Evolutionary conservation across 2,113 vertebrate species (phyloP), one percentile per base, ranked within the genome.

Genomic region (Amia ocellicauda): DNA sequence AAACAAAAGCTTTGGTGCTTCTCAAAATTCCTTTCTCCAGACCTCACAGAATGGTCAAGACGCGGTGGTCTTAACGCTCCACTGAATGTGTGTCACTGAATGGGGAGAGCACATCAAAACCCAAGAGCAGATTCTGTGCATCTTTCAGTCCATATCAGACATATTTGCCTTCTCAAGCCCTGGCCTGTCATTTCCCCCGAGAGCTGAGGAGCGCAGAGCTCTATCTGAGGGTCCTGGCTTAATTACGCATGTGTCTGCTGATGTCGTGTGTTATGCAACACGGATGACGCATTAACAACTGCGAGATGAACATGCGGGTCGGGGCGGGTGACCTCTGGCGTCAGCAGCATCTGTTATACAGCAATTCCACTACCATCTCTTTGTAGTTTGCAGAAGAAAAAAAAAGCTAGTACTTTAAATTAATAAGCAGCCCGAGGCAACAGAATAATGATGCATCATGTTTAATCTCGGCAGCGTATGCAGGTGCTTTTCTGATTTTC

Each of bases 401-500:
- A n/a, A n/a, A n/a, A n/a, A n/a, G n/a, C 51, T 27, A 2, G 53
- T 55, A 29, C 53, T n/a, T 28, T 55, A 1, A 22, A 28, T 3
- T 55, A 27, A 2, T 16, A 27, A 55, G 9, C 7, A 23, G 51
- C 26, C 26, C 54, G 3, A 17, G 54, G 54, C n/a, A 28, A 27
- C 4, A 19, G 2, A 49, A 49, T 49, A 4, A 49, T 49, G 4
- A 19, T 28, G 54, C 54, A 56, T 19, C 27, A 11, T 5, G 11
- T 17, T 29, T 31, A 10, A 54, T 3, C 22, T 54, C 8, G 4
- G 10, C n/a, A n/a, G n/a, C n/a, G n/a, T 7, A 26, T 54, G 52
- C 52, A 54, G 27, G 27, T 54, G 20, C 13, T 26, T 9, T 26
- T 54, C 27, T n/a, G n/a, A n/a, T 54, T 54, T 54, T 22, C 52